Evolutionary conservation across 1,140 invertebrate species (phyloP).

Genomic region (Aethina tumida): DNA sequence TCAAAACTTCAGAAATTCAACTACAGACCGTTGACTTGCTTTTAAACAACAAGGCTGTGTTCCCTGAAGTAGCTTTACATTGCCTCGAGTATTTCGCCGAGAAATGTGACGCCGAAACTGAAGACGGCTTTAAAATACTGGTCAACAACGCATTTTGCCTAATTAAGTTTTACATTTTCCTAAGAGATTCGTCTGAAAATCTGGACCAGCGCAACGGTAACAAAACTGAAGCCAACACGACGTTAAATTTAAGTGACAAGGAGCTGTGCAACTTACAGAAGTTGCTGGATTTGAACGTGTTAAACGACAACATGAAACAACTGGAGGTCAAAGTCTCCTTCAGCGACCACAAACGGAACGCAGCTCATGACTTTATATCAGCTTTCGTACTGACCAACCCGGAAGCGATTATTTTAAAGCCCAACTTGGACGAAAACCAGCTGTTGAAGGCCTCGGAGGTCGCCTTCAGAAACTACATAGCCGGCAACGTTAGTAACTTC

Average conservation of each 20-base stretch:
- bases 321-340: conserved; percentile 30
- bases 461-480: conserved; percentile 50
- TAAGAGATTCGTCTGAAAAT: conserved; percentile 10
- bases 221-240: conserved; percentile 10
- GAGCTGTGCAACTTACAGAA: conserved; percentile 35
- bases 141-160: conserved; percentile 27
- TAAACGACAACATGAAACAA: conserved; percentile 21
- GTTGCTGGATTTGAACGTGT: conserved; percentile 32
- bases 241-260: conserved; percentile 19
- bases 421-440: conserved; percentile 33
- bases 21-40: conserved; percentile 63
- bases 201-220: conserved; percentile 15
- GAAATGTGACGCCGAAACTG: conserved; percentile 21
- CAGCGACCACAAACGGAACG: conserved; percentile 20
- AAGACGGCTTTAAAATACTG: conserved; percentile 21
- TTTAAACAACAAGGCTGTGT: conserved; percentile 49
- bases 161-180: conserved; percentile 29
- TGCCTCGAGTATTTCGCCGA: conserved; percentile 42
- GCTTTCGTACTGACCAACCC: conserved; percentile 46
- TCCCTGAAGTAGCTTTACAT: conserved; percentile 42
- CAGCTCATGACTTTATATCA: conserved; percentile 38
- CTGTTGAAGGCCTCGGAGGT: conserved; percentile 43
- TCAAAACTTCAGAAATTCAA: conserved; percentile 64
- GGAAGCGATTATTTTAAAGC: conserved; percentile 34
- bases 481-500: conserved; percentile 39